phyloP scores from a whole-genome alignment of 2,113 vertebrate species.

The Misgurnus anguillicaudatus region DNA sequence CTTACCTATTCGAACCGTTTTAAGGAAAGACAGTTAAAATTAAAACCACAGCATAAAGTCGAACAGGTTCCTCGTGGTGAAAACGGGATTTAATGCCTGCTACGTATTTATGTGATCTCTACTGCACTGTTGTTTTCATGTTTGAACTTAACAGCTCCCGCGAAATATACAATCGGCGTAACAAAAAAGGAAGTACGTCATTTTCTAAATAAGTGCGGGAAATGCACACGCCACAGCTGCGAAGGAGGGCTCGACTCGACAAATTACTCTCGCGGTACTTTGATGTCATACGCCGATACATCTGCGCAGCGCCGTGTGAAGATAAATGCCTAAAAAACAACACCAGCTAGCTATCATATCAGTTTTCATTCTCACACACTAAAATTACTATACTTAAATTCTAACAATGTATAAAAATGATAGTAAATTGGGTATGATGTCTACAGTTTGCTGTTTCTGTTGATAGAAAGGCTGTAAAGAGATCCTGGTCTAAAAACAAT shows the following conservation, averaged over 20 bases:
- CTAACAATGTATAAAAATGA: not conserved
- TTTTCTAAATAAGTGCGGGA: conserved; percentile 54
- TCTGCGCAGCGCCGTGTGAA: too few species aligned
- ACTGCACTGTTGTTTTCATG: not conserved
- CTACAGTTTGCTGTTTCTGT: not conserved
- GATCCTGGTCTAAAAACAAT: too few species aligned
- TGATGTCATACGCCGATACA: too few species aligned
- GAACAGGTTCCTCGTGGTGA: not conserved
- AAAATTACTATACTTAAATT: not conserved
- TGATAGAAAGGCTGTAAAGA: not conserved
- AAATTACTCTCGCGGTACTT: too few species aligned
- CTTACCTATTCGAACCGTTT: too few species aligned
- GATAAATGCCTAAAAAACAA: too few species aligned
- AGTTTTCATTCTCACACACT: not conserved
- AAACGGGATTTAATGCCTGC: not conserved
- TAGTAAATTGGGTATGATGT: not conserved
- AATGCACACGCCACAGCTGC: not conserved
- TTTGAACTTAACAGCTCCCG: conserved; percentile 5
- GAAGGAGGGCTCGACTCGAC: too few species aligned
- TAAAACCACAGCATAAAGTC: not conserved
- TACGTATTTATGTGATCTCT: not conserved
- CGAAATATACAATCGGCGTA: conserved; percentile 4
- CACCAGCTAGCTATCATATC: too few species aligned
- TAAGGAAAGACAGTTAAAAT: not conserved
- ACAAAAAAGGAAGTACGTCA: conserved; percentile 60